A percentile compares a stretch with the other conserved stretches of the same genome.
phyloP scores from a whole-genome alignment of 2,888 invertebrate genomes.

The Auanema sp. region DNA sequence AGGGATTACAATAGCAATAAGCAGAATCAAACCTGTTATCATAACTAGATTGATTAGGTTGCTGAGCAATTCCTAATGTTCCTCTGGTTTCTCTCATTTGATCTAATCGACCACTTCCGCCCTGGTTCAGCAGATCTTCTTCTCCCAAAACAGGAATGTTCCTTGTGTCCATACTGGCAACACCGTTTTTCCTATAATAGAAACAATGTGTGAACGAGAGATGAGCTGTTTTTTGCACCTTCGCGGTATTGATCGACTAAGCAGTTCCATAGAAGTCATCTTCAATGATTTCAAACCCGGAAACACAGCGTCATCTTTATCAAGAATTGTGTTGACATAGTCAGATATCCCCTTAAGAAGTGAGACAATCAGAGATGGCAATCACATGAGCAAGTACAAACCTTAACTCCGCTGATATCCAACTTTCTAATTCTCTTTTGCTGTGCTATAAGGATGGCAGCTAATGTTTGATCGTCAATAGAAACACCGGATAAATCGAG shows the following conservation, averaged over 20 bases:
- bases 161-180: constrained; percentile 30
- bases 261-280: constrained; percentile 40
- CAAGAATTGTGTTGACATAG: constrained; percentile 29
- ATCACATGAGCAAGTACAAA: constrained; percentile 10
- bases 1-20: no score
- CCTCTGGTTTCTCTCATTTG: constrained; percentile 23
- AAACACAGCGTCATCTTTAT: constrained; percentile 27
- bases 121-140: constrained; percentile 33
- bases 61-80: constrained; percentile 19
- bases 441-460: constrained; percentile 35
- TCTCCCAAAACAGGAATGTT: constrained; percentile 43
- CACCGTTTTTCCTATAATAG: constrained; percentile 36
- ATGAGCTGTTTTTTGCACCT: constrained; percentile 14
- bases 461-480: constrained; percentile 36
- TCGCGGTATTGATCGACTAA: constrained; percentile 31
- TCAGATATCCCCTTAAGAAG: constrained; percentile 27
- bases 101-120: constrained; percentile 21
- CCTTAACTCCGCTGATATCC: constrained; percentile 36
- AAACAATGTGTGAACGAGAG: constrained; percentile 2
- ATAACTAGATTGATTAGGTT: constrained; percentile 15
- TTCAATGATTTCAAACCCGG: constrained; percentile 32
- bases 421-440: constrained; percentile 30
- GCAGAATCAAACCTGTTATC: constrained; percentile 15
- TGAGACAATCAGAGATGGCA: constrained; percentile 6
- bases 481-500: constrained; percentile 39